Evolutionary conservation across 2,113 vertebrate genomes (phyloP).

Genomic region (Nesoenas mayeri): DNA sequence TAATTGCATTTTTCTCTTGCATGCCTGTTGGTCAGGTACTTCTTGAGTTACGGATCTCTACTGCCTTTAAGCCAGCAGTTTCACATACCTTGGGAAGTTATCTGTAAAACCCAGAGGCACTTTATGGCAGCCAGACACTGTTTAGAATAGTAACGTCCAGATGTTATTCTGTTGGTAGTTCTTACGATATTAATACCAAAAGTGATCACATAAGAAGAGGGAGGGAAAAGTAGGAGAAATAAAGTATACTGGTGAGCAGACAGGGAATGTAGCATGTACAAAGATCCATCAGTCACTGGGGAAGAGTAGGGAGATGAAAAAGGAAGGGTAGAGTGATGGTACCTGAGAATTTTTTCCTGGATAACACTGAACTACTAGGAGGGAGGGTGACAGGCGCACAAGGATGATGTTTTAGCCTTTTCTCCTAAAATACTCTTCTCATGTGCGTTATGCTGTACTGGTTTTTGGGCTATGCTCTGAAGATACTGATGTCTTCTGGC

Average conservation of each 20-base stretch:
- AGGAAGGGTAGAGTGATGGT: background rate
- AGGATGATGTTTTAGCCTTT: background rate
- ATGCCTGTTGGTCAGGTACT: background rate
- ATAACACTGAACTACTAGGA: background rate
- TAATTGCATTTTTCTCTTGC: background rate
- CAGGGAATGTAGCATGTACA: background rate
- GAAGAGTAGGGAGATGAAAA: background rate
- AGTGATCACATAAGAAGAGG: background rate
- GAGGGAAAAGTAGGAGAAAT: background rate
- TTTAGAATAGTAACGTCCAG: background rate
- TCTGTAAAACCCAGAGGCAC: background rate
- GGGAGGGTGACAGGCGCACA: fast-evolving
- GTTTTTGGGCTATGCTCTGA: background rate
- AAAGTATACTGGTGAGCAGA: background rate
- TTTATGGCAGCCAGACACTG: background rate
- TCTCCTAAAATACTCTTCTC: background rate
- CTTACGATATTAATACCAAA: background rate
- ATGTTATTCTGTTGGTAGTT: background rate
- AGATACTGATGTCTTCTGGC: background rate
- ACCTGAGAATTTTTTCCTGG: background rate
- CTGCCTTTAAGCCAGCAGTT: background rate
- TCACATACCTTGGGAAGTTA: background rate
- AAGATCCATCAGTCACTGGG: background rate
- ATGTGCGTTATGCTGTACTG: fast-evolving
- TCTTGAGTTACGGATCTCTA: background rate